These are phyloP conservation scores for Lontra canadensis DNA, from an alignment of 2,113 vertebrate species.

Conservation along the genomic window DNA sequence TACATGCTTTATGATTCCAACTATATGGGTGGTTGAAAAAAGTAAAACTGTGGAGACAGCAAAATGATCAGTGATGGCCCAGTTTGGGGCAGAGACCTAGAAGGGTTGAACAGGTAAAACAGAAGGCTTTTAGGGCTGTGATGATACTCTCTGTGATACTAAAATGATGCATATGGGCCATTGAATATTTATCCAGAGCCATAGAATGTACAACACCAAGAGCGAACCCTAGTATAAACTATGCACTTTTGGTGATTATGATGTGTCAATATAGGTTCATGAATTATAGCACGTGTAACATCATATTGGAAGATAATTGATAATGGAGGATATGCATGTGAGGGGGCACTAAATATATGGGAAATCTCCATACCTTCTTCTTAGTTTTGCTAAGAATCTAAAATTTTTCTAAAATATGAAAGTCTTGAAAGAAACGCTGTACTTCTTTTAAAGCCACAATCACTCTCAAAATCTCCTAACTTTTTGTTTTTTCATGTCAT, in stretches of 20 bases:
- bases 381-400: neutral
- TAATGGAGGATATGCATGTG: neutral
- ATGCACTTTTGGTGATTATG: neutral
- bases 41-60: neutral
- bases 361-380: neutral
- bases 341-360: neutral
- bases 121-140: neutral
- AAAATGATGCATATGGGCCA: neutral
- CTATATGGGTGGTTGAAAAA: neutral
- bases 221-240: neutral
- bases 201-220: neutral
- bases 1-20: neutral
- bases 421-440: neutral
- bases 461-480: neutral
- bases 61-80: neutral
- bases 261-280: neutral
- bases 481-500: neutral
- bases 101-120: neutral
- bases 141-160: neutral
- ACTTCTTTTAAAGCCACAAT: neutral
- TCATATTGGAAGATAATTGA: neutral
- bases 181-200: neutral
- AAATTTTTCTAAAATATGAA: neutral
- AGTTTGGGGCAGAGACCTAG: rapidly evolving
- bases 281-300: neutral